A percentile compares a stretch with the other conserved stretches of the same genome.
Evolutionary conservation across 2,113 vertebrate genomes (phyloP).

Genomic region (Ictalurus punctatus): DNA sequence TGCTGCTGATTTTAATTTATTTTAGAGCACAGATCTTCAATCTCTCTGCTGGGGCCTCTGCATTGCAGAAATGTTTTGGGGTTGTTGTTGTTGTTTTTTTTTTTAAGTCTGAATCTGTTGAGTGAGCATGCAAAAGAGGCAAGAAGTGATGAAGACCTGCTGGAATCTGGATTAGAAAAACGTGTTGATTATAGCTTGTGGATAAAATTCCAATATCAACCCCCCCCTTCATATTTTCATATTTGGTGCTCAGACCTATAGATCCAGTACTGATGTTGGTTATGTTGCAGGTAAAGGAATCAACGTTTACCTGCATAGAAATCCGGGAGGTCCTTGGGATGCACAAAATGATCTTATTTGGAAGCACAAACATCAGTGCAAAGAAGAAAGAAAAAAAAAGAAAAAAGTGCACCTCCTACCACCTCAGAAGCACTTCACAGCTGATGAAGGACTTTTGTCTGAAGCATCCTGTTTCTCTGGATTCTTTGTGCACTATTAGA

Average conservation of each 20-base stretch:
- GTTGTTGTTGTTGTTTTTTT: background rate
- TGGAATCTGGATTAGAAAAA: background rate
- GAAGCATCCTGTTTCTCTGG: background rate
- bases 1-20: conserved; percentile 24
- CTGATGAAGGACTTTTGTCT: background rate
- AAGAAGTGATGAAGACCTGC: background rate
- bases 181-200: background rate
- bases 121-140: background rate
- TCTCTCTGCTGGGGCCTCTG: conserved; percentile 13
- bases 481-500: background rate
- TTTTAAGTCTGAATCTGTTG: background rate
- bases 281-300: background rate
- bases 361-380: background rate
- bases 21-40: background rate
- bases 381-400: background rate
- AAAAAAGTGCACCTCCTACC: background rate
- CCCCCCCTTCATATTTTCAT: background rate
- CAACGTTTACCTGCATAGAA: background rate
- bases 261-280: background rate
- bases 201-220: background rate
- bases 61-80: background rate
- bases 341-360: background rate
- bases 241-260: background rate
- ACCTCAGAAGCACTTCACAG: background rate
- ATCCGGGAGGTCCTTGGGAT: background rate